These are phyloP conservation scores for Aphaenogaster ashmeadi DNA, from an alignment of 1,140 invertebrate genomes.

Conservation along the genomic window DNA sequence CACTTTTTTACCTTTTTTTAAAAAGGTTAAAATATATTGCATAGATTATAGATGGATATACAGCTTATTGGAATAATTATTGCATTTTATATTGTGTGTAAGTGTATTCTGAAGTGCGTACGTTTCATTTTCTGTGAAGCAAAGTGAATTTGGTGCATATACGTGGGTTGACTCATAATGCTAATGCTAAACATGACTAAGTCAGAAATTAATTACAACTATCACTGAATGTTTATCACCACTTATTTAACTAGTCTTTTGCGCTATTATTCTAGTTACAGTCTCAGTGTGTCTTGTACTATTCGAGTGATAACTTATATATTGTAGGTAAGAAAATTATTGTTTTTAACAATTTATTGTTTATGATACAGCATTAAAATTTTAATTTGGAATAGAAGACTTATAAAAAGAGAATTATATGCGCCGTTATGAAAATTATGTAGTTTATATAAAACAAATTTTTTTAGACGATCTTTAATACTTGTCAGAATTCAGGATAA, in stretches of 20 bases:
- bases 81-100: not conserved
- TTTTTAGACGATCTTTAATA: not conserved
- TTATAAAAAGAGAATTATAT: not conserved
- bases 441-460: no score
- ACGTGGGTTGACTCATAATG: not conserved
- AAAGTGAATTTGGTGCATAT: not conserved
- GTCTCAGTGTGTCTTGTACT: not conserved
- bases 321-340: not conserved
- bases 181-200: not conserved
- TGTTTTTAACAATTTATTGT: not conserved
- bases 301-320: not conserved
- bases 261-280: not conserved
- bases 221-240: not conserved
- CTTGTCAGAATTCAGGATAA: not conserved
- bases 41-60: not conserved
- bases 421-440: no score
- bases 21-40: no score
- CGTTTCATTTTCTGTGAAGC: not conserved
- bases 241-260: not conserved
- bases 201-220: not conserved
- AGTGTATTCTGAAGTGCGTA: not conserved
- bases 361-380: not conserved
- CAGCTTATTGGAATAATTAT: not conserved
- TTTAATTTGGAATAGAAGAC: not conserved
- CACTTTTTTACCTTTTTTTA: no score